These are phyloP conservation scores for Haemorhous mexicanus DNA, from an alignment of 2,113 vertebrate species.

Conservation along the genomic window DNA sequence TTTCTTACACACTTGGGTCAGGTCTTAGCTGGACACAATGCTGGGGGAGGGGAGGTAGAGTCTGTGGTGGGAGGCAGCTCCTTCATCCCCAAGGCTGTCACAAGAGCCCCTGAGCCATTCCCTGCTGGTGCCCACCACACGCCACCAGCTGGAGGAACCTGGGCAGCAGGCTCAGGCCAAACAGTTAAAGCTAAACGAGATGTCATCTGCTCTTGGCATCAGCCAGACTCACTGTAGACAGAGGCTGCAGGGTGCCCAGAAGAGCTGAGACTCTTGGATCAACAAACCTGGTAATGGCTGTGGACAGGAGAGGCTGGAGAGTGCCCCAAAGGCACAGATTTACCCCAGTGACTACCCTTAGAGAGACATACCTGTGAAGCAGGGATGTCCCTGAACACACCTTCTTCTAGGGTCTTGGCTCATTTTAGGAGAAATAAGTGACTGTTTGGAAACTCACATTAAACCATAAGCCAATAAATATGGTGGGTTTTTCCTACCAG, in stretches of 20 bases:
- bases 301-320: neutral
- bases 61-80: neutral
- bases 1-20: neutral
- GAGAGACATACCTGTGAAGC: neutral
- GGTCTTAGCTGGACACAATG: neutral
- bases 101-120: fast-evolving
- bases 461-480: neutral
- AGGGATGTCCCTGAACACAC: neutral
- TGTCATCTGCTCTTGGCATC: neutral
- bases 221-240: fast-evolving
- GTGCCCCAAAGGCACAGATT: neutral
- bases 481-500: neutral
- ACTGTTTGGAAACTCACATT: neutral
- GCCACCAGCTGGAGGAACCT: neutral
- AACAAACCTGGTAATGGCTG: neutral
- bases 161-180: neutral
- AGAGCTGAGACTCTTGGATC: neutral
- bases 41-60: fast-evolving
- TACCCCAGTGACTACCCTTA: too few relatives aligned
- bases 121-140: neutral
- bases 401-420: neutral
- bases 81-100: neutral
- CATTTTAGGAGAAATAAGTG: neutral
- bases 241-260: neutral
- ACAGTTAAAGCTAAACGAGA: neutral